Percentiles rank a stretch among this genome's conserved stretches.
Evolutionary conservation across 2,888 invertebrate genomes (phyloP).

Genomic region (Chloroclysta siterata): DNA sequence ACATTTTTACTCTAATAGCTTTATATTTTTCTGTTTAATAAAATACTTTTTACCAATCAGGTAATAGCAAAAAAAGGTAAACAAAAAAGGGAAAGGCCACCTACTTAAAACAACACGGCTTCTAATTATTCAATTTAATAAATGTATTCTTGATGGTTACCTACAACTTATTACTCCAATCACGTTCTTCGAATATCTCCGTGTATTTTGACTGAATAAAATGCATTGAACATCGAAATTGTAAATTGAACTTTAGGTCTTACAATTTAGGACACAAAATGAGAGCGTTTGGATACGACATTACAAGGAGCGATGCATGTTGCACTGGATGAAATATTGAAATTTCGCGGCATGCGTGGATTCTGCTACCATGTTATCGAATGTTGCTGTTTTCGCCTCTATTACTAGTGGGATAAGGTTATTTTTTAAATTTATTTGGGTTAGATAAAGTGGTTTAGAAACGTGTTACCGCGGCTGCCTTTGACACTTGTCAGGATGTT

Average conservation of each 20-base stretch:
- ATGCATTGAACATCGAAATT: not conserved
- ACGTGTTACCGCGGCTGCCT: conserved; percentile 54
- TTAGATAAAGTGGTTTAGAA: conserved; percentile 38
- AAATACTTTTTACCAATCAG: too few relatives aligned
- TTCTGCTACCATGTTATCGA: conserved; percentile 39
- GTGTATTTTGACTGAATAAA: conserved; percentile 8
- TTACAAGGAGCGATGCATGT: conserved; percentile 53
- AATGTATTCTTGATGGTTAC: too few relatives aligned
- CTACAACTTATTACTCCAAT: not conserved
- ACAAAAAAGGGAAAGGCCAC: too few relatives aligned
- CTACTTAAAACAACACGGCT: too few relatives aligned
- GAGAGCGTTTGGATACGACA: conserved; percentile 1
- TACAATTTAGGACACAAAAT: conserved; percentile 9
- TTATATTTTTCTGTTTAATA: too few relatives aligned
- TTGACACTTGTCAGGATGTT: conserved; percentile 67
- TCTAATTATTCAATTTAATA: not conserved
- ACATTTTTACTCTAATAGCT: too few relatives aligned
- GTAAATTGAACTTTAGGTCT: conserved; percentile 7
- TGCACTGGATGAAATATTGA: conserved; percentile 64
- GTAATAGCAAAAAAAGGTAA: too few relatives aligned
- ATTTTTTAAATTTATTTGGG: conserved; percentile 34
- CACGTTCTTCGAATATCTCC: conserved; percentile 6
- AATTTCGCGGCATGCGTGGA: conserved; percentile 58
- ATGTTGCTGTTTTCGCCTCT: conserved; percentile 31
- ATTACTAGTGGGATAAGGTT: conserved; percentile 32